Base-by-base conservation (phyloP, 1,140 invertebrate species). In the Drosophila albomicans region DNA sequence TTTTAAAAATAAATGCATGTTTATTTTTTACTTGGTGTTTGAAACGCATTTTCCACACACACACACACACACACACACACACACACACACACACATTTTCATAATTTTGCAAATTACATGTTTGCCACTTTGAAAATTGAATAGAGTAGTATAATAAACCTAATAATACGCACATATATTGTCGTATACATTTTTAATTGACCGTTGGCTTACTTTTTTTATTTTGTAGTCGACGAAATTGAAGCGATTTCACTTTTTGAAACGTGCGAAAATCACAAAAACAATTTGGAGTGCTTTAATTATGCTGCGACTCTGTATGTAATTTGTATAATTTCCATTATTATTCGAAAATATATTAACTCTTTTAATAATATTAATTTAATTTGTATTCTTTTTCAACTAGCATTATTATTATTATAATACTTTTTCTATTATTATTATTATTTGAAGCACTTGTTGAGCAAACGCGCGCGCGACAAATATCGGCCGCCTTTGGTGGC, bases 171-270 rank as follows among this genome's bases (percentile, higher is more conserved):
- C 20, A 25, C 20, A 25, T 25, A n/a, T 45, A 15, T 52, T n/a
- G 11, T 20, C 45, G 3, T 57, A 8, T 4, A 11, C 32, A 15
- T 58, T 41, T 72, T 41, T 66, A 41, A 65, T 41, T 57, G 32
- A 11, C n/a, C 15, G 46, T 43, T 74, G 38, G 71, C 52, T 71
- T 71, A 52, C 30, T 41, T 59, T 68, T 67, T 54, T 1, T 16
- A 16, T 16, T 16, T 11, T 7, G 51, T 25, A 25, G 20, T 25
- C 54, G 46, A 57, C 48, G 11, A 74, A 78, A 75, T 28, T 67
- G 43, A 25, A 59, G 30, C 58, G 65, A 82, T 86, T 86, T 86
- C 84, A 82, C 82, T 79, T 69, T 25, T 46, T 30, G 52, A 28
- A 75, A 71, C 61, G 58, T 68, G 59, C 51, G 49, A 56, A 65